Evolutionary conservation across 2,888 invertebrate species (phyloP), one percentile per base, ranked within the genome.

Genomic region (Agrotis ipsilon): DNA sequence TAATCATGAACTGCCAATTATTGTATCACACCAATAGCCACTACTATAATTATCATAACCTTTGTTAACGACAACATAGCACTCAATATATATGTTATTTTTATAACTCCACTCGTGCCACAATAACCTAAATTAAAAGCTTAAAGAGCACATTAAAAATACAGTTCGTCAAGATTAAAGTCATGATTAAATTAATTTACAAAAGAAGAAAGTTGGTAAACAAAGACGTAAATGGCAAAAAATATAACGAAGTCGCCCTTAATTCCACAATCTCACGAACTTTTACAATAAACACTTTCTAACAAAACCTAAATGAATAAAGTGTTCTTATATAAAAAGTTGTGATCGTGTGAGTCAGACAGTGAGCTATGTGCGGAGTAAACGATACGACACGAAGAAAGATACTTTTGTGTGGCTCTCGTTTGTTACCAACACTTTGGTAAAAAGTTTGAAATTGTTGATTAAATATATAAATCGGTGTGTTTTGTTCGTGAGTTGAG

Each of bases 211-310:
- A 76, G 52, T 60, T 52, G 32, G 54, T 68, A 55, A 80, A 80
- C 49, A 73, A 63, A 66, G 60, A 63, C 62, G 39, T 63, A 62
- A 77, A 67, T 19, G 63, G 48, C 54, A 18, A 55, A 67, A 39
- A 81, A 80, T 69, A 73, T 72, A 73, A 61, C 48, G 16, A 63
- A 57, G 69, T 67, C 61, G 19, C 74, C 78, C 73, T 80, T 80
- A 81, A 81, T 78, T 66, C 52, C 57, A 67, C 69, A 78, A 78
- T 80, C 80, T 80, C 80, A 81, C 81, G 81, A 78, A 81, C 72
- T 76, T 76, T 32, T 21, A 63, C 43, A 71, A 63, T 60, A 68
- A 79, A 70, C 70, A 66, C 76, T 80, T 70, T 80, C 24, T 49
- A 55, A 63, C 21, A 51, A 60, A 65, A 71, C 59, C 55, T 75